phyloP scores from a whole-genome alignment of 2,888 invertebrate genomes.

The Tenthredo distinguenda region DNA sequence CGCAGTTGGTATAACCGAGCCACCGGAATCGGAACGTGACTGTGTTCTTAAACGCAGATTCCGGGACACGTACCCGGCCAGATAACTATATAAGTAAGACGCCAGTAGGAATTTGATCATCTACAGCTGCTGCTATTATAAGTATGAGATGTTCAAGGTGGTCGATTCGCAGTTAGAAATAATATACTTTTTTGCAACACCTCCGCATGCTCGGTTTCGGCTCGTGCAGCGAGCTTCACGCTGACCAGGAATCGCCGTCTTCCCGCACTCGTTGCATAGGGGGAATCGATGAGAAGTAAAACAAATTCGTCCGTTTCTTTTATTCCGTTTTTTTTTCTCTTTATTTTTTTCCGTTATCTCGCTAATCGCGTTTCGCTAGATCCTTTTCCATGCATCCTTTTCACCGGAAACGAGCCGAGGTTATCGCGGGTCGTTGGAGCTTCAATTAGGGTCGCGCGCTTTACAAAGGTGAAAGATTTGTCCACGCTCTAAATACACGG shows the following conservation, averaged over 20 bases:
- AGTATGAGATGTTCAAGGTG: background rate
- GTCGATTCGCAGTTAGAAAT: background rate
- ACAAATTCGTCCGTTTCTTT: background rate
- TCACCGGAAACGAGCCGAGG: background rate
- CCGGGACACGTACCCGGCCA: slow-evolving; percentile 1
- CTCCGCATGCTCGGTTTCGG: too few species aligned
- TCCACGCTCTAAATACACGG: background rate
- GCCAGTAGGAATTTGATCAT: background rate
- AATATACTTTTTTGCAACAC: background rate
- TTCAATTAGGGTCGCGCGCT: background rate
- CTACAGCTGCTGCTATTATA: slow-evolving; percentile 4
- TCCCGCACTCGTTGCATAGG: too few species aligned
- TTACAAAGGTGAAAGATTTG: background rate
- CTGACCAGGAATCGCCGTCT: too few species aligned
- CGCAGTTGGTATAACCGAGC: background rate
- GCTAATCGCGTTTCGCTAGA: slow-evolving; percentile 11
- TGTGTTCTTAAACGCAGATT: slow-evolving; percentile 43
- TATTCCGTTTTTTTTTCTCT: background rate
- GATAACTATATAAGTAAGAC: slow-evolving; percentile 18
- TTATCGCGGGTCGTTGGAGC: slow-evolving; percentile 28
- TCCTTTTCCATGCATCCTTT: slow-evolving; percentile 10
- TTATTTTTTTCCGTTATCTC: background rate
- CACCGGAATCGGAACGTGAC: slow-evolving; percentile 59
- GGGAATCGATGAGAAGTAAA: background rate
- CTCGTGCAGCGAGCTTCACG: too few species aligned